Base-by-base conservation (phyloP, 1,140 invertebrate species). In the Drosophila suzukii region DNA sequence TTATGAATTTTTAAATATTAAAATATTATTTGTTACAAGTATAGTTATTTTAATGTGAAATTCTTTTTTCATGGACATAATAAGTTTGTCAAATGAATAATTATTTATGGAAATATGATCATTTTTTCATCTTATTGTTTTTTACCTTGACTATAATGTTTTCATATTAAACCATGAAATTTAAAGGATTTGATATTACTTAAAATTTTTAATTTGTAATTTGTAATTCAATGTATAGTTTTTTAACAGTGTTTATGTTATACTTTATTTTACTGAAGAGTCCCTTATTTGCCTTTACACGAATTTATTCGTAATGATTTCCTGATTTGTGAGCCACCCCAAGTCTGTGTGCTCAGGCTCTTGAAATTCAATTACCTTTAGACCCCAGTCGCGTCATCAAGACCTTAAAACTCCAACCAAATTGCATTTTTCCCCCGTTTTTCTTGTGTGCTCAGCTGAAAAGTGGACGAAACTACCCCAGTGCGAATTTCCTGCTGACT, bases 401-500 rank as follows among this genome's bases (percentile, higher is more conserved):
- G 44, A 34, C 50, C 49, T 60, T 65, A 56, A 76, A 76, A 66
- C 51, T 38, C 36, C 20, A 47, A 61, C 43, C 43, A 41, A 67
- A 43, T 49, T 60, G 62, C 50, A 56, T 39, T 60, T 66, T 46
- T 44, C 39, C 43, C n/a, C 17, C 34, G 6, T 51, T 55, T 54
- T 57, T 49, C 24, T 44, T 57, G 50, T 75, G 38, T 55, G 47
- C 44, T 53, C 46, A 60, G 59, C 39, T 56, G 49, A 54, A 80
- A 53, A 66, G 38, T 43, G 10, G 32, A 38, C n/a, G 61, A 53
- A 75, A 57, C 71, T 53, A 38, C 75, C 78, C 71, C 58, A 46
- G 51, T 81, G 61, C 66, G 55, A 67, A 80, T 68, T 80, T 84
- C 76, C 81, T 84, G 81, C 81, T 84, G 81, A 80, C 54, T 84